Percentiles rank a stretch among this genome's conserved stretches.
phyloP scores from a whole-genome alignment of 2,797 vertebrate genomes.

The Pogonophryne albipinna region DNA sequence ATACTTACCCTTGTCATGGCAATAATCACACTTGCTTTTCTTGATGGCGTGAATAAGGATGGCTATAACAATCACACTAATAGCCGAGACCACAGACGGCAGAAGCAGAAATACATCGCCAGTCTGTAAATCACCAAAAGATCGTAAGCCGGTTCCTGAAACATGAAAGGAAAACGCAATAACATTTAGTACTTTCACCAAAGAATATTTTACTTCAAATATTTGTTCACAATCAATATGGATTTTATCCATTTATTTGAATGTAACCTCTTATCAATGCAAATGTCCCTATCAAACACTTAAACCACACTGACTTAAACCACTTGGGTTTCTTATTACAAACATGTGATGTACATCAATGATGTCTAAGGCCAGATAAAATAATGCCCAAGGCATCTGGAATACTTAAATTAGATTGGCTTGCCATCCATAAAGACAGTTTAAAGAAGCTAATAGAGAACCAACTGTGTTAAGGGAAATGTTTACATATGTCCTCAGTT shows the following conservation, averaged over 20 bases:
- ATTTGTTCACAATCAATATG: background rate
- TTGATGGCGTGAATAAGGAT: constrained; percentile 5
- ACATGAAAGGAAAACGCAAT: no score
- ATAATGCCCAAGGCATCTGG: background rate
- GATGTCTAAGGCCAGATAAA: background rate
- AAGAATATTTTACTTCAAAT: no score
- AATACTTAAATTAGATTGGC: background rate
- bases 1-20: constrained; percentile 31
- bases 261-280: background rate
- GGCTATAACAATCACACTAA: constrained; percentile 3
- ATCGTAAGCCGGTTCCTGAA: background rate
- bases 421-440: background rate
- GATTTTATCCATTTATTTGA: background rate
- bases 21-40: constrained; percentile 15
- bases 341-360: background rate
- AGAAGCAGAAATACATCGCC: fast-evolving
- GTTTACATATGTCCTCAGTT: no score
- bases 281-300: background rate
- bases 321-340: background rate
- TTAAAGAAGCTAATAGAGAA: background rate
- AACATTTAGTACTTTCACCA: background rate
- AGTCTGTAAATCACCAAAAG: background rate
- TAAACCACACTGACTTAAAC: background rate
- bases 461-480: no score
- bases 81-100: background rate